Percentiles rank a stretch among this genome's conserved stretches.
Evolutionary conservation across 2,888 invertebrate genomes (phyloP).

Genomic region (Caenorhabditis drosophilae): DNA sequence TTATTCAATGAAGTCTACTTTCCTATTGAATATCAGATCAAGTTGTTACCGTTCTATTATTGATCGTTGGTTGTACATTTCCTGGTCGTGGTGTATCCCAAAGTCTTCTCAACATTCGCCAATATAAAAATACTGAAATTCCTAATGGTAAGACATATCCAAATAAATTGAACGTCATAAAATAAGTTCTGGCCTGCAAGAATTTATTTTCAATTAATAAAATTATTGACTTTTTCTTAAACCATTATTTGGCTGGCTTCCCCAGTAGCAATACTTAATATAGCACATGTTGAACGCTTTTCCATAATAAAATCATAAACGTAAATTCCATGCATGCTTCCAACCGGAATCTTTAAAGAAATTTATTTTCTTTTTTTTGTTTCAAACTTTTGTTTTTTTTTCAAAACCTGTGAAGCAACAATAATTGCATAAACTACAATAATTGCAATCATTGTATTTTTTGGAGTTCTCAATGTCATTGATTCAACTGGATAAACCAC

Average conservation of each 20-base stretch:
- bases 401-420: slow-evolving; percentile 58
- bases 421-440: slow-evolving; percentile 57
- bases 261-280: slow-evolving; percentile 58
- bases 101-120: slow-evolving; percentile 85
- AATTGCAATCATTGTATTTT: slow-evolving; percentile 57
- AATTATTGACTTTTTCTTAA: too few species aligned
- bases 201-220: too few species aligned
- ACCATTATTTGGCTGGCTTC: slow-evolving; percentile 56
- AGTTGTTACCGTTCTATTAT: slow-evolving; percentile 9
- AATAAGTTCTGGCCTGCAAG: slow-evolving; percentile 59
- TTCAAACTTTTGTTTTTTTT: not conserved
- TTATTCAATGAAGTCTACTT: too few species aligned
- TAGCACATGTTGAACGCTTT: slow-evolving; percentile 61
- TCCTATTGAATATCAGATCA: not conserved
- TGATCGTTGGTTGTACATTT: slow-evolving; percentile 17
- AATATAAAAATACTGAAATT: slow-evolving; percentile 84
- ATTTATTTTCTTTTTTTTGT: not conserved
- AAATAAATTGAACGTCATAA: slow-evolving; percentile 84
- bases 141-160: slow-evolving; percentile 87
- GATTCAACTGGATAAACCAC: slow-evolving; percentile 85
- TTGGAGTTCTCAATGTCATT: slow-evolving; percentile 59
- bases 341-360: slow-evolving; percentile 49
- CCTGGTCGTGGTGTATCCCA: slow-evolving; percentile 74
- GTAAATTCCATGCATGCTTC: slow-evolving; percentile 53
- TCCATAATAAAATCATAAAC: slow-evolving; percentile 63